A percentile compares a stretch with the other conserved stretches of the same genome.
Evolutionary conservation across 1,140 invertebrate species (phyloP).

Genomic region (Camponotus floridanus): DNA sequence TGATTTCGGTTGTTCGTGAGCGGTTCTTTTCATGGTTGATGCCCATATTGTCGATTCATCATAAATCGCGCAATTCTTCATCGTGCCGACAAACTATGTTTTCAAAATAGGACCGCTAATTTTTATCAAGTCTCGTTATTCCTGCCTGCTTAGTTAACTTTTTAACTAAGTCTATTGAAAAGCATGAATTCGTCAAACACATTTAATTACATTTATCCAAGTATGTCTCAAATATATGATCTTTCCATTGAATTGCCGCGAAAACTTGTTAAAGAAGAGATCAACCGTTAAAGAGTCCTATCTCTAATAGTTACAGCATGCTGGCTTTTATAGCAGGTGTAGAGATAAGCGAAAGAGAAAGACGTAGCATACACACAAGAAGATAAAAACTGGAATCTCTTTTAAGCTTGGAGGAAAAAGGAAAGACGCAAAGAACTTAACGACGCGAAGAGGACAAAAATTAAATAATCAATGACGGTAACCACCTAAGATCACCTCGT

Average conservation of each 20-base stretch:
- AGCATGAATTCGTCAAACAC: background rate
- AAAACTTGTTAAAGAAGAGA: slow-evolving; percentile 13
- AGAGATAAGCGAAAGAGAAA: background rate
- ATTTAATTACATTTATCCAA: background rate
- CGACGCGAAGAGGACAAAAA: slow-evolving; percentile 3
- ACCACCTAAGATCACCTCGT: background rate
- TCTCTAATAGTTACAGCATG: slow-evolving; percentile 50
- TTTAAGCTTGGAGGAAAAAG: background rate
- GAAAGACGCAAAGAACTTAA: background rate
- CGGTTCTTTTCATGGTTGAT: slow-evolving; percentile 62
- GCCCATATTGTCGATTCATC: slow-evolving; percentile 38
- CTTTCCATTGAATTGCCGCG: background rate
- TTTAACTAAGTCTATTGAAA: background rate
- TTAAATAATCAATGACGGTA: slow-evolving; percentile 50
- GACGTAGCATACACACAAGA: slow-evolving; percentile 31
- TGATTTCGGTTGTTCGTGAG: slow-evolving; percentile 65
- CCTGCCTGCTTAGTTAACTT: background rate
- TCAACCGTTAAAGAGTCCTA: slow-evolving; percentile 43
- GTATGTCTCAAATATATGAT: slow-evolving; percentile 1
- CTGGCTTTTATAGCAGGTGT: slow-evolving; percentile 41
- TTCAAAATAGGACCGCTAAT: background rate
- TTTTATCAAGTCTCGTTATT: background rate
- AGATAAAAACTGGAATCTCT: background rate
- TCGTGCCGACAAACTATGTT: background rate
- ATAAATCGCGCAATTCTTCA: background rate